phyloP scores from a whole-genome alignment of 1,140 invertebrate species.

The Pantala flavescens region DNA sequence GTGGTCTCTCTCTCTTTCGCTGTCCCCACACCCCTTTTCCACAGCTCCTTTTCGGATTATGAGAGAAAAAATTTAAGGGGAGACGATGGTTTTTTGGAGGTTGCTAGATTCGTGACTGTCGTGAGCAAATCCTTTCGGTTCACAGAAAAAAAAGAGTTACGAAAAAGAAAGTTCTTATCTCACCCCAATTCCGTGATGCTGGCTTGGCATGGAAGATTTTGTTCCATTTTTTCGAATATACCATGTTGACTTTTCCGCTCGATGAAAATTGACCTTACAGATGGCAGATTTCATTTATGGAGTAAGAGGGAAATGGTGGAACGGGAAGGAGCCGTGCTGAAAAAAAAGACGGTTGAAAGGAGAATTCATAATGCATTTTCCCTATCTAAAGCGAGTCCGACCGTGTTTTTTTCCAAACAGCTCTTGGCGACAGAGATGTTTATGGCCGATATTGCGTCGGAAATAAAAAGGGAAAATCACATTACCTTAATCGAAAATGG shows the following conservation, averaged over 20 bases:
- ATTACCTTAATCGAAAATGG: neutral
- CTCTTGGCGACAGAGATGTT: neutral
- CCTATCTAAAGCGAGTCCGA: neutral
- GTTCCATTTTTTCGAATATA: neutral
- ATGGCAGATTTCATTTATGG: neutral
- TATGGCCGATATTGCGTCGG: neutral
- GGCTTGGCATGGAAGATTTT: neutral
- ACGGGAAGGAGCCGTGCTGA: neutral
- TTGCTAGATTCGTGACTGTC: neutral
- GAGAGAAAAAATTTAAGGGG: neutral
- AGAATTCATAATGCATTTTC: neutral
- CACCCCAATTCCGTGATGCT: neutral
- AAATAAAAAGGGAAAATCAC: neutral
- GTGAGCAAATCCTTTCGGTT: neutral
- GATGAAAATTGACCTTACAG: conserved; percentile 1
- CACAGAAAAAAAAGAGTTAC: neutral
- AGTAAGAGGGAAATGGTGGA: neutral
- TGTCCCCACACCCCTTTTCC: neutral
- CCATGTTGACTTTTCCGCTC: conserved; percentile 7
- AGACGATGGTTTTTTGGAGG: neutral
- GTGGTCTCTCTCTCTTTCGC: neutral
- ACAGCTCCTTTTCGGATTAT: neutral
- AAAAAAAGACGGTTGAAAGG: neutral
- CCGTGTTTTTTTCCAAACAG: neutral
- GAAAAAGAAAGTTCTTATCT: neutral